These are phyloP conservation scores for Drosophila austrosaltans DNA, from an alignment of 2,888 invertebrate species.

Conservation along the genomic window DNA sequence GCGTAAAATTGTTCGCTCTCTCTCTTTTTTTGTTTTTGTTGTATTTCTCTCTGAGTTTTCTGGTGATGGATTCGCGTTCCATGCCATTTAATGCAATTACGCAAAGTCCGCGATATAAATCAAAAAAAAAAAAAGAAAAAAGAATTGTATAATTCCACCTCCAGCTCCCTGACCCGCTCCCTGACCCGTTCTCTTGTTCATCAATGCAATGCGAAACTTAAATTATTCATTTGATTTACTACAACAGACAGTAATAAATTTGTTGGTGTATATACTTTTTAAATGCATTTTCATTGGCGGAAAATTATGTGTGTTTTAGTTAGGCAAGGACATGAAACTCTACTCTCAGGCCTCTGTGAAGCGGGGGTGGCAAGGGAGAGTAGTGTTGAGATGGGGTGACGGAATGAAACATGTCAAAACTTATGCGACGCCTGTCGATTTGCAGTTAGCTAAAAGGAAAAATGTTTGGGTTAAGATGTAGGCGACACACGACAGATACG, in stretches of 20 bases:
- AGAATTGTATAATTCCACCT: constrained; percentile 43
- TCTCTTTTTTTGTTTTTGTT: constrained; percentile 30
- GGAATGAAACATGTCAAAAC: constrained; percentile 76
- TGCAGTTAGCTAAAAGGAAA: constrained; percentile 37
- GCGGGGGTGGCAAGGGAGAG: constrained; percentile 16
- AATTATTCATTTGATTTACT: constrained; percentile 72
- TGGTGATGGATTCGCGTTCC: constrained; percentile 61
- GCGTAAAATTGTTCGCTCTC: constrained; percentile 27
- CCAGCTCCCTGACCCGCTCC: neutral
- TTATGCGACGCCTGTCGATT: constrained; percentile 74
- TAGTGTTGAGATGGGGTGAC: neutral
- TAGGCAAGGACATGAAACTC: constrained; percentile 75
- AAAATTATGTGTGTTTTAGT: constrained; percentile 35
- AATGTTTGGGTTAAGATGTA: constrained; percentile 17
- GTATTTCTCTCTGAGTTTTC: constrained; percentile 25
- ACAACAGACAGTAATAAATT: constrained; percentile 50
- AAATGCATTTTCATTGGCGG: constrained; percentile 30
- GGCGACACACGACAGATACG: constrained; percentile 18
- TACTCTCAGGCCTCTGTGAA: constrained; percentile 62
- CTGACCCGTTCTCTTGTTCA: neutral
- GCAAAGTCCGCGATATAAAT: constrained; percentile 68
- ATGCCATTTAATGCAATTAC: constrained; percentile 78
- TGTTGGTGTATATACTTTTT: constrained; percentile 33
- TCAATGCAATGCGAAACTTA: constrained; percentile 50
- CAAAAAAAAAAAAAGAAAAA: constrained; percentile 59